Conservation (phyloP, 2,888 invertebrate genomes). For the Hipparchia sbordonii region DNA sequence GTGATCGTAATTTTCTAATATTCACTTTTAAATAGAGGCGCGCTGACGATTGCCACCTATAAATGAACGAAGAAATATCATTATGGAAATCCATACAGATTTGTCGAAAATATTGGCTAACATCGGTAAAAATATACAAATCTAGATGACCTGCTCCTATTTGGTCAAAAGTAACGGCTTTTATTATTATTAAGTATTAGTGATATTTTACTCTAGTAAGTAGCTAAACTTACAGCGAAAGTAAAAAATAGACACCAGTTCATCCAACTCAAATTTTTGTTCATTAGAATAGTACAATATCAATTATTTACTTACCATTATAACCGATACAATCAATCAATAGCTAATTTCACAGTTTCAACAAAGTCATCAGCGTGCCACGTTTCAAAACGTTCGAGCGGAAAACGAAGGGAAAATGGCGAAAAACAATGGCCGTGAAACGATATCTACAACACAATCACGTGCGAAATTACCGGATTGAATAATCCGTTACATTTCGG, state of each 20-base stretch:
- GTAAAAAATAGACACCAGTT: no score
- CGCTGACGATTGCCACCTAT: no score
- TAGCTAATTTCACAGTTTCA: slow-evolving; percentile 7
- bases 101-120: background rate
- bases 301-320: slow-evolving; percentile 18
- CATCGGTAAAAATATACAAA: background rate
- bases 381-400: background rate
- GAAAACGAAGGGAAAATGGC: slow-evolving; percentile 1
- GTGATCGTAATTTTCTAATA: no score
- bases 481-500: slow-evolving; percentile 16
- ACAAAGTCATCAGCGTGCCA: slow-evolving; percentile 1
- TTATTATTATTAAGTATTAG: no score
- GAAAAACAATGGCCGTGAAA: slow-evolving; percentile 8
- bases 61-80: background rate
- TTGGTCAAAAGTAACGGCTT: no score
- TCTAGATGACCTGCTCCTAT: no score
- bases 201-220: no score
- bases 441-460: slow-evolving; percentile 19
- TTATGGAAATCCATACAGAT: background rate
- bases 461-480: slow-evolving; percentile 20
- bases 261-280: background rate
- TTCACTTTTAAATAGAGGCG: no score
- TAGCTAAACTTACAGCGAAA: no score
- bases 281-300: background rate
- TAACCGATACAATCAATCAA: slow-evolving; percentile 17